A percentile compares a stretch with the other conserved stretches of the same genome.
Conservation (phyloP, 2,797 vertebrate genomes). For the Sciaenops ocellatus region DNA sequence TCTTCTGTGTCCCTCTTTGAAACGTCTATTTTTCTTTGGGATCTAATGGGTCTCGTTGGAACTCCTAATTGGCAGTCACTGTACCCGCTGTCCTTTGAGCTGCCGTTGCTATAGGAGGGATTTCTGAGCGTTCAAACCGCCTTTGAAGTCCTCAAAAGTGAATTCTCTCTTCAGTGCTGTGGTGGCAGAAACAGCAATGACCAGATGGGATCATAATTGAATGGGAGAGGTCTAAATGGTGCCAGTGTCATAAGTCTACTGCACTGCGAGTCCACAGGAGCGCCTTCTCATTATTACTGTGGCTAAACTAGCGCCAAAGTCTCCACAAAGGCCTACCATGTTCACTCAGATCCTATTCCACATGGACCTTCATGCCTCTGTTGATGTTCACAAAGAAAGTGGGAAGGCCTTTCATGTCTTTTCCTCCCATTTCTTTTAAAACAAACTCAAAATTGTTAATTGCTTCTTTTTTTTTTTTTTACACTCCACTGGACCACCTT, state of each 20-base stretch:
- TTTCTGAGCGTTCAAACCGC: constrained; percentile 77
- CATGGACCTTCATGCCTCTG: constrained; percentile 47
- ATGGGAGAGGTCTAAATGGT: constrained; percentile 65
- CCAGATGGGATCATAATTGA: constrained; percentile 74
- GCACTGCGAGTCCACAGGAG: constrained; percentile 36
- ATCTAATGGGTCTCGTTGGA: constrained; percentile 89
- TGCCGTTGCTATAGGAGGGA: constrained; percentile 85
- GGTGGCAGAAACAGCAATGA: constrained; percentile 73
- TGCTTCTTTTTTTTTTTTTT: constrained; percentile 37
- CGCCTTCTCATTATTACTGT: constrained; percentile 60
- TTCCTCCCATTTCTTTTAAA: constrained; percentile 43
- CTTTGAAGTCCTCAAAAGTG: constrained; percentile 90
- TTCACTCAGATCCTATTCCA: constrained; percentile 47
- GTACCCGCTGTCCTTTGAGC: constrained; percentile 86
- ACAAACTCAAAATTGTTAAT: constrained; percentile 58
- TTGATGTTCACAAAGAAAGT: constrained; percentile 54
- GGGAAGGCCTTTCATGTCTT: constrained; percentile 53
- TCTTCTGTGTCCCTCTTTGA: constrained; percentile 72
- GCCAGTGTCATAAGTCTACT: constrained; percentile 54
- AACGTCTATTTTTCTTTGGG: constrained; percentile 83
- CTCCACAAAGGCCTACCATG: constrained; percentile 46
- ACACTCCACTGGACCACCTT: constrained; percentile 27
- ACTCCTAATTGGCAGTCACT: constrained; percentile 91
- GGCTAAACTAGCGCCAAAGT: constrained; percentile 40
- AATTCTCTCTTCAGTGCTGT: constrained; percentile 78